These are phyloP conservation scores for Nannospalax galili DNA, from an alignment of 2,113 vertebrate genomes.

Conservation along the genomic window DNA sequence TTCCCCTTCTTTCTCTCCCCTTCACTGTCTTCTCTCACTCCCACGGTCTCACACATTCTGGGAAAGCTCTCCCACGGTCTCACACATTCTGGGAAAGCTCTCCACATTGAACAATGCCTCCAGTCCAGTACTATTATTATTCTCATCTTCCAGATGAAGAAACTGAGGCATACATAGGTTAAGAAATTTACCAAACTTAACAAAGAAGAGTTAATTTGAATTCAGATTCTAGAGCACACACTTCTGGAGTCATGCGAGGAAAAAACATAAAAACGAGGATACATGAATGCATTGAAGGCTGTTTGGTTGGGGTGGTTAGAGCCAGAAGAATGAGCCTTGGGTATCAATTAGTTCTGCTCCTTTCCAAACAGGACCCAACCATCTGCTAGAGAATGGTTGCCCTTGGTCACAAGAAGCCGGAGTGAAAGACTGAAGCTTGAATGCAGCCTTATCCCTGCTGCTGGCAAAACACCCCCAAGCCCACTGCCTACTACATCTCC, in stretches of 20 bases:
- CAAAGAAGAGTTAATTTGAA: slow-evolving; percentile 26
- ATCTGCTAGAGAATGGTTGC: not conserved
- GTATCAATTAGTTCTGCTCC: not conserved
- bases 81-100: no score
- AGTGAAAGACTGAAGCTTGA: not conserved
- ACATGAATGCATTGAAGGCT: not conserved
- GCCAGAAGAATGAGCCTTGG: not conserved
- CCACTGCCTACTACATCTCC: not conserved
- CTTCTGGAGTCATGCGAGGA: not conserved
- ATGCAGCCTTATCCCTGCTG: not conserved
- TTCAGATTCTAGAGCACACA: not conserved
- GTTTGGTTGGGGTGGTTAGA: not conserved
- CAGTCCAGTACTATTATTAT: not conserved
- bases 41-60: not conserved
- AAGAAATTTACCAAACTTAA: not conserved
- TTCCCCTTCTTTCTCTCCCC: no score
- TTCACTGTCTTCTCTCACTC: no score
- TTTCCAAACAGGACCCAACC: not conserved
- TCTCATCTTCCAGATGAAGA: slow-evolving; percentile 26
- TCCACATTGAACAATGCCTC: no score
- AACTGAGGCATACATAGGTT: not conserved
- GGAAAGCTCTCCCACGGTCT: not conserved
- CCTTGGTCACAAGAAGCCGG: not conserved
- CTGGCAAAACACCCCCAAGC: slow-evolving; percentile 27
- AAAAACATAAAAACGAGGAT: not conserved